Evolutionary conservation across 2,113 vertebrate species (phyloP), one percentile per base, ranked within the genome.

Genomic region (Glareola pratincola): DNA sequence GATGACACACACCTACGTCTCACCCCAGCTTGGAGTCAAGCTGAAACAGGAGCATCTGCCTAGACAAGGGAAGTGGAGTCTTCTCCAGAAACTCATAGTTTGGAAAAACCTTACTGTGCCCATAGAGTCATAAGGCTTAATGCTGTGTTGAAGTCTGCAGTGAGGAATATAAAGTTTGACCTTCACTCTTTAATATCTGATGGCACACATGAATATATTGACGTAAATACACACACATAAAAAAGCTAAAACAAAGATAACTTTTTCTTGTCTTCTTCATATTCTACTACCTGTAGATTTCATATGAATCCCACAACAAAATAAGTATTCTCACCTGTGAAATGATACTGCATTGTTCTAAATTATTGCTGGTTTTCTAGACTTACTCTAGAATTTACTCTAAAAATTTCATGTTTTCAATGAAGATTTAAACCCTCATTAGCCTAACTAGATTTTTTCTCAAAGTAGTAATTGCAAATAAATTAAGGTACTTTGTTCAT

Each of bases 401-500:
- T n/a, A n/a, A n/a, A n/a, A n/a, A n/a, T 64, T 69, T 79, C 29
- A 23, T 41, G 14, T 36, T 93, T 85, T 66, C 68, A 76, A 23
- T 41, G 16, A 92, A 64, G 54, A 86, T 83, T 92, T 93, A 92
- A 88, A 32, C 20, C 5, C 8, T 60, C 66, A 68, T 83, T 73
- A 76, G 5, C 19, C 24, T 88, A 60, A 78, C 50, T 16, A 37
- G 39, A 29, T 72, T 76, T 91, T 92, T 69, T 57, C 32, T 69
- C 39, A 88, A 85, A 88, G 83, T 48, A 82, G 7, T 56, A 74
- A 77, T 74, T 77, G 89, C 41, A 93, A 67, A 92, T 69, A 85
- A 90, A 81, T 71, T 59, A 60, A 86, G 13, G 34, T 90, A 66
- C 16, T 76, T 88, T 37, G 16, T 66, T 88, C 66, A 76, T 79